These are phyloP conservation scores for Dermochelys coriacea DNA, from an alignment of 2,797 vertebrate genomes.

Conservation along the genomic window DNA sequence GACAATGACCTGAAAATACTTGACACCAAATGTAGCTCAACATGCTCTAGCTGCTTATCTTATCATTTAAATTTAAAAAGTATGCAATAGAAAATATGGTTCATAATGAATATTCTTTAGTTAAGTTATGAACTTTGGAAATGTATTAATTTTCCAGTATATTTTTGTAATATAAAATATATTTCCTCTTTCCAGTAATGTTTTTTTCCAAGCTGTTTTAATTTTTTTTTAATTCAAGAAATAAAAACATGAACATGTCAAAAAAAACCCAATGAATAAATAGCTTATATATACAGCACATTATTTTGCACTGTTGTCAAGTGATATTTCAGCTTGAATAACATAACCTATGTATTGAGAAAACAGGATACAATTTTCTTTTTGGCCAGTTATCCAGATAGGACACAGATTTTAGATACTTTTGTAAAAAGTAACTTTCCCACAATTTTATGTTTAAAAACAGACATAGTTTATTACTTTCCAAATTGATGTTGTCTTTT, in stretches of 20 bases:
- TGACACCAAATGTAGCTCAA: neutral
- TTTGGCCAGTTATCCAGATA: conserved; percentile 61
- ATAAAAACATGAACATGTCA: neutral
- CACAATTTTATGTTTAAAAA: conserved; percentile 80
- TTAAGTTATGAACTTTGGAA: neutral
- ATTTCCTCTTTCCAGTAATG: neutral
- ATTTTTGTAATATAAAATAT: neutral
- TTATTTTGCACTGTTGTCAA: neutral
- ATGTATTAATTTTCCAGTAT: neutral
- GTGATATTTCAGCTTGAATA: neutral
- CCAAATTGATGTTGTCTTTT: conserved; percentile 72
- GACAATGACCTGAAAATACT: neutral
- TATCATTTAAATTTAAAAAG: neutral
- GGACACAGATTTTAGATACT: conserved; percentile 76
- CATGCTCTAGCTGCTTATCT: neutral
- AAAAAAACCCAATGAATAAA: neutral
- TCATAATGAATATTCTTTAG: neutral
- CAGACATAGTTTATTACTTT: conserved; percentile 74
- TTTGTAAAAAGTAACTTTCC: conserved; percentile 80
- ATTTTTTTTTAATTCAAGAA: neutral
- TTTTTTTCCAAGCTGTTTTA: conserved; percentile 2
- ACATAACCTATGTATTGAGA: neutral
- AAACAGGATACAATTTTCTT: conserved; percentile 65
- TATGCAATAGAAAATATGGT: neutral
- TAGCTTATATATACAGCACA: neutral